Conservation (phyloP, 2,113 vertebrate genomes). For the Fulmarus glacialis region DNA sequence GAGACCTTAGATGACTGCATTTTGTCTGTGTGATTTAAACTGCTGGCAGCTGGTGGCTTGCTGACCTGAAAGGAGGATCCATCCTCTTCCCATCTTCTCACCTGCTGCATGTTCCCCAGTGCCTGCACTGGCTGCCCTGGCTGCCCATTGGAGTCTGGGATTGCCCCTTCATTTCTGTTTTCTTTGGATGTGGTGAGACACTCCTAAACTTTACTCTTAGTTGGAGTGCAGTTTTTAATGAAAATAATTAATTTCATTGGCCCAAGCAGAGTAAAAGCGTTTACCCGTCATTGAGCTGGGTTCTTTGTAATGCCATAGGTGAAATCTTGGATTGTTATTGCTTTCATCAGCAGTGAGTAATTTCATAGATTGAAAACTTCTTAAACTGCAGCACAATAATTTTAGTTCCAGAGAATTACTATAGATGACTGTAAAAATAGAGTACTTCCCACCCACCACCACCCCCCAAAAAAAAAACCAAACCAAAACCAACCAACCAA, state of each 20-base stretch:
- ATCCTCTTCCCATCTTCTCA: neutral
- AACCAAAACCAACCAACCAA: too few relatives aligned
- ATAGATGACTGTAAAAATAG: neutral
- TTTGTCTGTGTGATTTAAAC: neutral
- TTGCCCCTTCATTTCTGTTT: neutral
- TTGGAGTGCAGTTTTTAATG: neutral
- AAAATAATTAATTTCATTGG: neutral
- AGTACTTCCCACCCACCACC: neutral
- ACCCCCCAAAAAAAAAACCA: neutral
- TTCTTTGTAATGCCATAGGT: neutral
- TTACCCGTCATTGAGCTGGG: neutral
- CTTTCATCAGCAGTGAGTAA: constrained; percentile 26
- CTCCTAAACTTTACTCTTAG: neutral
- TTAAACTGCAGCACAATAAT: neutral
- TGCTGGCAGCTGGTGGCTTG: neutral
- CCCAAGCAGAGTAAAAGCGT: neutral
- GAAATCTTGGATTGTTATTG: constrained; percentile 9
- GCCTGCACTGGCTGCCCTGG: neutral
- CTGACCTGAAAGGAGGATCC: neutral
- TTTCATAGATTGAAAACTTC: neutral
- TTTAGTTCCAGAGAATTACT: neutral
- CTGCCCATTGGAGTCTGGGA: neutral
- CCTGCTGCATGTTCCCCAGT: neutral
- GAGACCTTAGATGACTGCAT: neutral
- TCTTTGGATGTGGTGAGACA: neutral